Conservation (phyloP, 2,113 vertebrate species). For the Pituophis catenifer region DNA sequence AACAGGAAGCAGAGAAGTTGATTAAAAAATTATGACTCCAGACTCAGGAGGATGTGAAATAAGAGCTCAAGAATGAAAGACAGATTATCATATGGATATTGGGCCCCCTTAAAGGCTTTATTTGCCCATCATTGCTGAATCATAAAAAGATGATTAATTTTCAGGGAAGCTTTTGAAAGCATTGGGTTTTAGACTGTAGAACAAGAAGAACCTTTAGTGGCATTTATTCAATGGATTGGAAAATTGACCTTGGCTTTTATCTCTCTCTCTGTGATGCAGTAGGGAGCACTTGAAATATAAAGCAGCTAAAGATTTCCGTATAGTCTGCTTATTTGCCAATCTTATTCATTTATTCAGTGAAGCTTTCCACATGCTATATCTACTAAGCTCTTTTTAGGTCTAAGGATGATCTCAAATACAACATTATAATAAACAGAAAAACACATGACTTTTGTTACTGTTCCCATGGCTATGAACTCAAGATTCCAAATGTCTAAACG, state of each 20-base stretch:
- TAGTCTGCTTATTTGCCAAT: neutral
- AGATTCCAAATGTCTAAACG: neutral
- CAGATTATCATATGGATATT: neutral
- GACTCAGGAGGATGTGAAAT: conserved; percentile 19
- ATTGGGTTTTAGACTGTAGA: neutral
- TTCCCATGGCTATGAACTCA: neutral
- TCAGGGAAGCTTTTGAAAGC: neutral
- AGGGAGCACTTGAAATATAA: neutral
- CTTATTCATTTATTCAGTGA: neutral
- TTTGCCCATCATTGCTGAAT: neutral
- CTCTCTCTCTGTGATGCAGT: neutral
- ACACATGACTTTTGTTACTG: neutral
- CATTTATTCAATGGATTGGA: neutral
- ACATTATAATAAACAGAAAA: conserved; percentile 3
- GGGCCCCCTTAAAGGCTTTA: neutral
- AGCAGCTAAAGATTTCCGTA: neutral
- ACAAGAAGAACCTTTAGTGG: neutral
- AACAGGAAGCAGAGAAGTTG: conserved; percentile 17
- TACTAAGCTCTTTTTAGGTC: neutral
- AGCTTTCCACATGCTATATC: neutral
- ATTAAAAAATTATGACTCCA: conserved; percentile 35
- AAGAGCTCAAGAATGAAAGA: conserved; percentile 12
- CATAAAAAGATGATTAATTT: conserved; percentile 7
- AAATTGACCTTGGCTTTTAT: neutral
- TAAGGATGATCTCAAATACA: neutral